Base-by-base conservation (phyloP, 2,113 vertebrate genomes). In the Colaptes auratus region DNA sequence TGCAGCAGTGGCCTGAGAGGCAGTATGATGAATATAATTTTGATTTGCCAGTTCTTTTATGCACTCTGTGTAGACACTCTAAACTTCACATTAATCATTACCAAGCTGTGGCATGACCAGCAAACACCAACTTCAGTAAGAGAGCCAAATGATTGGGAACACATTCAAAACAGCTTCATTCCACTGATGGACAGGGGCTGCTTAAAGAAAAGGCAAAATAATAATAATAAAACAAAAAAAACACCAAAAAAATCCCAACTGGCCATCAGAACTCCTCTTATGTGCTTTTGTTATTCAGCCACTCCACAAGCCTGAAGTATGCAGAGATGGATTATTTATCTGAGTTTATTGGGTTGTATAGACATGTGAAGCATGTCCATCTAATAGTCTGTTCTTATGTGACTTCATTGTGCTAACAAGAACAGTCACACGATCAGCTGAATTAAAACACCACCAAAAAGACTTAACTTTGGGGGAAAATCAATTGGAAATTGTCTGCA, bases 111-210 rank as follows among this genome's bases (percentile, higher is more conserved):
- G 87, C 72, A 64, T 50, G 86, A 89, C 77, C 86, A 80, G 48
- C 90, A 63, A 93, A 91, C 69, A 61, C 87, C 35, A 76, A 25
- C 93, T 92, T 86, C 59, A 95, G 86, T 91, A 27, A 82, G 90
- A 85, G 69, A 90, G 91, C 92, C 95, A 90, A 95, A 88, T 93
- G 97, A 93, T 92, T 94, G 30, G 94, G 95, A 97, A 95, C 77
- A 53, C 75, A 95, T 94, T 98, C 96, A 97, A 96, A 97, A 96
- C 80, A 96, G 88, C 94, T 97, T 96, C 76, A 96, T 96, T 95
- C 96, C 79, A 50, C 77, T 95, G 96, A 91, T 20, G n/a, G 97
- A 94, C 91, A 83, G 94, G 94, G 82, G 71, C 85, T 63, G 56
- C 86, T 96, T 50, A 71, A 86, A 55, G 36, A 31, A 60, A 79